A percentile compares a stretch with the other conserved stretches of the same genome.
Conservation (phyloP, 1,140 invertebrate genomes). For the Nasonia giraulti region DNA sequence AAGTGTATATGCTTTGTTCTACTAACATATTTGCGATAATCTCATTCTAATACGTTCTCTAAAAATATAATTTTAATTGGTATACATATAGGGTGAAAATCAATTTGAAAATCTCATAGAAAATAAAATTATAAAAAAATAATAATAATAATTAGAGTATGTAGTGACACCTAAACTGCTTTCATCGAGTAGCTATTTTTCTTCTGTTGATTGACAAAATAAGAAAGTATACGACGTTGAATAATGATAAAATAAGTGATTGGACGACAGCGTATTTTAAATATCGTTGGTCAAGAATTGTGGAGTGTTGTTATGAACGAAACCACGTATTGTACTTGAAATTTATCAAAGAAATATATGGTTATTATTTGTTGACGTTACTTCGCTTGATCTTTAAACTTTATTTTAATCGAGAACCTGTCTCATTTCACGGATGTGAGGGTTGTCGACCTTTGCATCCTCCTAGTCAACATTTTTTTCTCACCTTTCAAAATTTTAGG, state of each 20-base stretch:
- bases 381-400: background rate
- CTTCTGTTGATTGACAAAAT: background rate
- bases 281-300: slow-evolving; percentile 15
- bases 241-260: background rate
- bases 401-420: background rate
- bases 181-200: slow-evolving; percentile 8
- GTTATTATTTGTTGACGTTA: slow-evolving; percentile 45
- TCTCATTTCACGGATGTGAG: background rate
- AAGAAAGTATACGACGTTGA: background rate
- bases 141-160: background rate
- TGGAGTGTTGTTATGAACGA: slow-evolving; percentile 5
- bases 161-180: background rate
- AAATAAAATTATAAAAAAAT: no score
- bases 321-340: slow-evolving; percentile 38
- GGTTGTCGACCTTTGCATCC: slow-evolving; percentile 4
- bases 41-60: no score
- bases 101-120: background rate
- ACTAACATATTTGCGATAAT: no score
- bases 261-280: background rate
- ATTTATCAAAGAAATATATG: slow-evolving; percentile 40
- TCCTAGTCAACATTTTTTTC: slow-evolving; percentile 13
- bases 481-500: slow-evolving; percentile 59
- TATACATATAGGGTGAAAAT: background rate
- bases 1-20: no score
- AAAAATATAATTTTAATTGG: background rate